Evolutionary conservation across 1,140 invertebrate species (phyloP), one percentile per base, ranked within the genome.

Genomic region (Nasonia giraulti): DNA sequence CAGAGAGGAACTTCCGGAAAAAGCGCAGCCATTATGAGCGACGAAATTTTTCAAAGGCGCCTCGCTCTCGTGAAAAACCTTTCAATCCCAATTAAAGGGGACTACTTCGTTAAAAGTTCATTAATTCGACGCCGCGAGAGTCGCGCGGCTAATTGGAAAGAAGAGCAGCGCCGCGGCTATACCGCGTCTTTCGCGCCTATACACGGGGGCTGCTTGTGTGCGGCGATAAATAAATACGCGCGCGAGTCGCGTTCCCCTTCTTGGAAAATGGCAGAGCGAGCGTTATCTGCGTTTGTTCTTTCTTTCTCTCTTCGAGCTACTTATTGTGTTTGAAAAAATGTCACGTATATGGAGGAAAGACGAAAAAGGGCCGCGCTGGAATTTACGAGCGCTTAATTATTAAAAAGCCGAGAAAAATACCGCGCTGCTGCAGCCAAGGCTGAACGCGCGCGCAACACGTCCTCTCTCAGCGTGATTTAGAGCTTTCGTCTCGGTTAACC

Each of bases 181-280:
- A 44, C 33, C 17, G 55, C 17, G 17, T n/a, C 73, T 71, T 87
- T 80, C 79, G 83, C 87, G 83, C 83, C 73, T 73, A 44, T 75
- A 83, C 40, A 10, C n/a, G 14, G 78, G 69, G 82, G 76, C 85
- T 47, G 33, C 44, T 85, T 74, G 77, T 74, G 74, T 84, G 27
- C 27, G 79, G 74, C 85, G 88, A 88, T 88, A 89, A 90, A 90
- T 89, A 90, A 89, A 89, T 89, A 89, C 86, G 78, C 84, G 88
- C 86, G 80, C 84, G 88, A 87, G 55, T 50, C 14, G 17, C 4
- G 20, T 62, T 17, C 17, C 85, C 68, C 0, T 17, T 71, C 27
- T 71, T 11, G 5, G 17, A 55, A 55, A 14, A 55, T 55, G 0
- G 14, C 50, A 55, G 12, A 55, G 50, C 11, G 14, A 55, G 12